A percentile compares a stretch with the other conserved stretches of the same genome.
These are phyloP conservation scores for Gallinago undulata DNA, from an alignment of 2,113 vertebrate species.

Conservation along the genomic window DNA sequence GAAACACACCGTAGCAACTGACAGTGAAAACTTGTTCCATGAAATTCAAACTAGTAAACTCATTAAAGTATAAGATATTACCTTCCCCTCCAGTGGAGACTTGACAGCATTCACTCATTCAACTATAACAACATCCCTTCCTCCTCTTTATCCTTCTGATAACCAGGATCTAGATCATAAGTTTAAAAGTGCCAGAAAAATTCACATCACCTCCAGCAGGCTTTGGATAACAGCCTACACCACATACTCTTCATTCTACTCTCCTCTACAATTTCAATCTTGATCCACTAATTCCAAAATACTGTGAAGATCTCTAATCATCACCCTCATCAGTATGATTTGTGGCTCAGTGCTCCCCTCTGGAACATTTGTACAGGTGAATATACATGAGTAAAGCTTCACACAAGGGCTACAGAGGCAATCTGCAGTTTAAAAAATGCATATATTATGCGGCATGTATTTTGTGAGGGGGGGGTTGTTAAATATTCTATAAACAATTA, in stretches of 20 bases:
- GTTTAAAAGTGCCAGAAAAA: not conserved
- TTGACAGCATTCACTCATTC: not conserved
- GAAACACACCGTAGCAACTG: not conserved
- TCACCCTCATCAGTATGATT: not conserved
- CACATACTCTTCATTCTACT: not conserved
- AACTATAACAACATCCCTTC: not conserved
- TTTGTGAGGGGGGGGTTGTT: constrained; percentile 17
- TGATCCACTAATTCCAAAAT: not conserved
- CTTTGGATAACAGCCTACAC: not conserved
- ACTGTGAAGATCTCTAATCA: not conserved
- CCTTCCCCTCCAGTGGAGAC: not conserved
- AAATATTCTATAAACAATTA: constrained; percentile 69
- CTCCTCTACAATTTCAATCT: not conserved
- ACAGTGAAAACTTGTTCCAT: not conserved
- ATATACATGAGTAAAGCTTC: not conserved
- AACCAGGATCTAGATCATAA: not conserved
- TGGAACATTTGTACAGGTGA: constrained; percentile 7
- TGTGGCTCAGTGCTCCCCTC: not conserved
- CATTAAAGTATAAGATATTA: not conserved
- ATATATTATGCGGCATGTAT: not conserved
- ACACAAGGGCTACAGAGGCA: not conserved
- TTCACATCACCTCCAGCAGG: not conserved
- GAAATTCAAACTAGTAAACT: not conserved
- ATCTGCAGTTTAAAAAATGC: constrained; percentile 17
- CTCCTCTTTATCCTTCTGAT: not conserved